Evolutionary conservation across 1,140 invertebrate genomes (phyloP).

Genomic region (Cepaea nemoralis): DNA sequence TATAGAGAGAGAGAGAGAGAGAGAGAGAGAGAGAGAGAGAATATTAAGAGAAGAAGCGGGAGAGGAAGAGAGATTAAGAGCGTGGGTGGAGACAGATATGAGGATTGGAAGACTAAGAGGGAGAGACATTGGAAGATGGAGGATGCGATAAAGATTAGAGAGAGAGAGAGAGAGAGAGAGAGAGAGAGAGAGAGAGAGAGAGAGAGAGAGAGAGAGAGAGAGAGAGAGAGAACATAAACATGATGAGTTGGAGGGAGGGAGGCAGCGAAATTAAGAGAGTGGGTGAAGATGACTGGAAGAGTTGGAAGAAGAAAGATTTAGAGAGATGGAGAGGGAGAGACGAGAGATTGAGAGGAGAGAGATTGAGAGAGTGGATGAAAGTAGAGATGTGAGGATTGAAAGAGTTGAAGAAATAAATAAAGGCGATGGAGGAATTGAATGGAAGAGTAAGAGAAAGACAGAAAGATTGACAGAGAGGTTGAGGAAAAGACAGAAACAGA

Average conservation of each 20-base stretch:
- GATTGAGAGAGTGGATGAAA: slow-evolving; percentile 8
- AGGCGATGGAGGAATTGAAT: too few relatives aligned
- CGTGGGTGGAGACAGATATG: too few relatives aligned
- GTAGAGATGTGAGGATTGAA: neutral
- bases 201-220: neutral
- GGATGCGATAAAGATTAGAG: neutral
- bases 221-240: slow-evolving; percentile 16
- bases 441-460: too few relatives aligned
- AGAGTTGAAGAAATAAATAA: too few relatives aligned
- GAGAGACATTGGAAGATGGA: too few relatives aligned
- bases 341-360: slow-evolving; percentile 6
- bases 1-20: neutral
- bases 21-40: neutral
- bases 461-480: too few relatives aligned
- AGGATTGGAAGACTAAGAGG: too few relatives aligned
- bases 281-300: neutral
- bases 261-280: neutral
- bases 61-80: too few relatives aligned
- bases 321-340: slow-evolving; percentile 27
- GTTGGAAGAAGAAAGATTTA: slow-evolving; percentile 13
- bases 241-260: neutral
- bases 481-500: too few relatives aligned
- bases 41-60: too few relatives aligned
- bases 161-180: slow-evolving; percentile 2
- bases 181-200: too few relatives aligned